phyloP scores from a whole-genome alignment of 2,113 vertebrate genomes.

The Illadopsis cleaveri region DNA sequence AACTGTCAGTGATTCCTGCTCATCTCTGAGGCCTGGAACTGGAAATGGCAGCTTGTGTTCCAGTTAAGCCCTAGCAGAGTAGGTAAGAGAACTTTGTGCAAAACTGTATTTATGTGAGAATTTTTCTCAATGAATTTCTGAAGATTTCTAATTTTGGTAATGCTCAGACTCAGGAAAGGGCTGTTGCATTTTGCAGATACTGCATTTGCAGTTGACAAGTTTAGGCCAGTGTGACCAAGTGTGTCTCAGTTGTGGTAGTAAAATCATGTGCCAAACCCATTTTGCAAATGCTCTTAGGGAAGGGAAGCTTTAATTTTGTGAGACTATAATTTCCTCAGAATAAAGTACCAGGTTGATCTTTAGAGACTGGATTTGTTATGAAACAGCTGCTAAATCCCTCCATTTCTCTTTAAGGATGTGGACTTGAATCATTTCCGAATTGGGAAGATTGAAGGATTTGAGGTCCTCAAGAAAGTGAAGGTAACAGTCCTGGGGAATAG shows the following conservation, averaged over 20 bases:
- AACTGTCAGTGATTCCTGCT: neutral
- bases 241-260: neutral
- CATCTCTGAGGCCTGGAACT: neutral
- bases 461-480: slow-evolving; percentile 94
- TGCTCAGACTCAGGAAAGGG: neutral
- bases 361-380: neutral
- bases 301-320: neutral
- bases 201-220: neutral
- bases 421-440: slow-evolving; percentile 97
- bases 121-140: neutral
- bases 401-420: slow-evolving; percentile 83
- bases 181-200: neutral
- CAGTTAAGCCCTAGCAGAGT: neutral
- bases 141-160: neutral
- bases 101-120: neutral
- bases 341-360: neutral
- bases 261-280: neutral
- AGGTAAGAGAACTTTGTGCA: neutral
- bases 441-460: slow-evolving; percentile 95
- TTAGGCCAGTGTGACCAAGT: neutral
- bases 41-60: neutral
- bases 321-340: neutral
- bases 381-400: neutral
- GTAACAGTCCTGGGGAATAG: slow-evolving; percentile 60
- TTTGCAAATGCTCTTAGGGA: neutral